These are phyloP conservation scores for Aradophagus sp. DNA, from an alignment of 1,140 invertebrate genomes.

Conservation along the genomic window DNA sequence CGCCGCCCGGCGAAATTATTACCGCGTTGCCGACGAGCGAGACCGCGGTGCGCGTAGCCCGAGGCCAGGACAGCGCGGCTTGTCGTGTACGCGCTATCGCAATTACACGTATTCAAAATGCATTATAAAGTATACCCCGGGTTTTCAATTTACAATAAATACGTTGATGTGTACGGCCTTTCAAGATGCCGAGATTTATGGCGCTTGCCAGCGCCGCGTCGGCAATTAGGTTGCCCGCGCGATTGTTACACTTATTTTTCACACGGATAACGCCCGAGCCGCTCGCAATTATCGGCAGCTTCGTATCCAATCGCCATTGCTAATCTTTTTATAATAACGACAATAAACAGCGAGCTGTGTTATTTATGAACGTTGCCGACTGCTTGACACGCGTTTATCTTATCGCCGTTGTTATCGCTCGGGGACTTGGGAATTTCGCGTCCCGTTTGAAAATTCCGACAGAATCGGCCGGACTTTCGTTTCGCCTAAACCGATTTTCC, in stretches of 20 bases:
- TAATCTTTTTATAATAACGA: too few species aligned
- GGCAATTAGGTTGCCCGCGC: constrained; percentile 38
- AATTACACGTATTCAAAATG: constrained; percentile 46
- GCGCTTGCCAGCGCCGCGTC: constrained; percentile 19
- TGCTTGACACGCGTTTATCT: too few species aligned
- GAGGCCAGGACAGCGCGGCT: constrained; percentile 30
- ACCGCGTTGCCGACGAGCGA: constrained; percentile 33
- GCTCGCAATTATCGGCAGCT: constrained; percentile 16
- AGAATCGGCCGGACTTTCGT: too few species aligned
- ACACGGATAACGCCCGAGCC: constrained; percentile 9
- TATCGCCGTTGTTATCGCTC: too few species aligned
- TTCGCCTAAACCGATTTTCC: too few species aligned
- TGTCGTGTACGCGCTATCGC: constrained; percentile 28
- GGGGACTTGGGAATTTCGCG: too few species aligned
- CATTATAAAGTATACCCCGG: constrained; percentile 41
- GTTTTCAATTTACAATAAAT: constrained; percentile 58
- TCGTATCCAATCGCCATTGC: neutral
- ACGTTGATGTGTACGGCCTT: constrained; percentile 37
- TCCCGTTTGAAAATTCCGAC: too few species aligned
- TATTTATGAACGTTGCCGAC: too few species aligned
- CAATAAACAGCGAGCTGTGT: too few species aligned
- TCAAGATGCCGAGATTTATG: constrained; percentile 41
- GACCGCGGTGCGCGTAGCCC: constrained; percentile 32
- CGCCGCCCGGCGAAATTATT: constrained; percentile 32
- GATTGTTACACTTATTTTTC: constrained; percentile 51